Evolutionary conservation across 2,888 invertebrate genomes (phyloP), one percentile per base, ranked within the genome.

Genomic region (Seira musarum): DNA sequence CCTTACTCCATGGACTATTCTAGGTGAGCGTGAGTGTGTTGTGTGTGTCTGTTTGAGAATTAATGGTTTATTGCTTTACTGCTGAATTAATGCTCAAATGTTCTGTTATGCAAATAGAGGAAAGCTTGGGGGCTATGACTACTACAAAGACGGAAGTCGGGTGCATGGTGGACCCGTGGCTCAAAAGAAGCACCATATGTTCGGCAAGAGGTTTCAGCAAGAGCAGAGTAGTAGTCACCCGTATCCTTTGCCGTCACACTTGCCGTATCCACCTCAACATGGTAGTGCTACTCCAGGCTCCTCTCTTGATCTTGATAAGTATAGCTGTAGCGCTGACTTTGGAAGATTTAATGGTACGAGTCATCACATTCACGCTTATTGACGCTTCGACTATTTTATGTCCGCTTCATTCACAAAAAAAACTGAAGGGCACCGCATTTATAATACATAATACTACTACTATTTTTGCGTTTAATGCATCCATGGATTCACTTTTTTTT

Each of bases 111-210:
- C 6, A 5, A 84, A 77, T 78, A 85, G 84, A 67, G 85, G 85
- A 6, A 87, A 87, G 69, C 76, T 87, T 21, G 83, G 86, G 6
- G 86, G 86, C 1, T 87, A 86, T 79, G 87, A 86, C 49, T 87
- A 87, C 60, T 86, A 87, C 10, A 87, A 87, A 63, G 85, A 84
- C 63, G 85, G 84, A n/a, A 83, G 85, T 64, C 87, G 87, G 13
- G 85, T 85, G 17, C 84, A 85, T 64, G 91, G 92, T 24, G 92
- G 92, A 40, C 91, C 92, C 13, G 93, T 93, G 63, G 94, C 94
- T 0, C 96, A 96, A 89, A 96, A 96, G 90, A 96, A 96, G 89
- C 96, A 96, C 88, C 96, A 96, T 87, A 94, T 96, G 93, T 96
- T 95, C 88, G 96, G 96, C 6, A 96, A 96, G 89, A 90, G 96